Percentiles rank a stretch among this genome's conserved stretches.
phyloP scores from a whole-genome alignment of 1,140 invertebrate species.

The Caerostris extrusa region DNA sequence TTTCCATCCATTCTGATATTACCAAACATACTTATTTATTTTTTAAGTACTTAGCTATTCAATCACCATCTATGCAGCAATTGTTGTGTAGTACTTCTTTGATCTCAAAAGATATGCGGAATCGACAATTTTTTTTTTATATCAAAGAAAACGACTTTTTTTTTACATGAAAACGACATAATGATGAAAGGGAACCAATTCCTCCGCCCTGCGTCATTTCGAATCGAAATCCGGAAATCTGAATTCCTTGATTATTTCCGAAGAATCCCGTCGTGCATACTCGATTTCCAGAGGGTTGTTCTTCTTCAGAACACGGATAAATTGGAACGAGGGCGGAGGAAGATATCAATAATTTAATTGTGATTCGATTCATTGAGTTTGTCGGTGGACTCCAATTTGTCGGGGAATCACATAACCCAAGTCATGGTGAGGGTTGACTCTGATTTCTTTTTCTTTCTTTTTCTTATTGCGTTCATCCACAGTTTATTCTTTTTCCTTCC shows the following conservation, averaged over 20 bases:
- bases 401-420: not conserved
- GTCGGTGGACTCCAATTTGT: conserved; percentile 13
- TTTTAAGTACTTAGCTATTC: too few relatives aligned
- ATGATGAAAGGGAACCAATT: not conserved
- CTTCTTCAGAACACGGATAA: conserved; percentile 1
- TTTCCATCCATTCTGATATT: too few relatives aligned
- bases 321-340: not conserved
- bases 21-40: too few relatives aligned
- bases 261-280: conserved; percentile 8
- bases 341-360: conserved; percentile 60
- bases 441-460: not conserved
- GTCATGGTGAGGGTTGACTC: not conserved
- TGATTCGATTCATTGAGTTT: conserved; percentile 62
- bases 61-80: too few relatives aligned
- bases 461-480: not conserved
- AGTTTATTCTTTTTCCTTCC: conserved; percentile 30
- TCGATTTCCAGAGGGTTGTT: not conserved
- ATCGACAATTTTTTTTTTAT: too few relatives aligned
- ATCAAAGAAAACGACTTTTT: not conserved
- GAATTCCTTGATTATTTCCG: conserved; percentile 27
- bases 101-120: too few relatives aligned
- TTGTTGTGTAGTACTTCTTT: too few relatives aligned
- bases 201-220: not conserved
- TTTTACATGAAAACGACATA: not conserved
- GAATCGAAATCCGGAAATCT: conserved; percentile 1